These are phyloP conservation scores for Eilema depressum DNA, from an alignment of 2,888 invertebrate genomes.

Conservation along the genomic window DNA sequence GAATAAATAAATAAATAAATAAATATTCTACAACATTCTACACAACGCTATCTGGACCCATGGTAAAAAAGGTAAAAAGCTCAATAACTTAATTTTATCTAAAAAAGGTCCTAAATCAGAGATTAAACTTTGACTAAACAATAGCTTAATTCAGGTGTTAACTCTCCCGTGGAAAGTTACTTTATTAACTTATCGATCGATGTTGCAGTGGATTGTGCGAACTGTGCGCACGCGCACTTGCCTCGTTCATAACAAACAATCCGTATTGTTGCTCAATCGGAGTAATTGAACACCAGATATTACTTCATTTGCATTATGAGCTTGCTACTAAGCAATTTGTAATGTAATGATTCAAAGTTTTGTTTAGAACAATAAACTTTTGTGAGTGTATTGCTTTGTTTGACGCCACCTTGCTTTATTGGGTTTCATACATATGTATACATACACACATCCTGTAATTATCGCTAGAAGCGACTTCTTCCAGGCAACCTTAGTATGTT, in stretches of 20 bases:
- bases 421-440: background rate
- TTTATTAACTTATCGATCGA: conserved; percentile 27
- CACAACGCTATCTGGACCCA: no score
- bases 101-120: no score
- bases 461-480: no score
- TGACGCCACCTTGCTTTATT: background rate
- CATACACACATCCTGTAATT: no score
- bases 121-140: background rate
- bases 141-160: conserved; percentile 3
- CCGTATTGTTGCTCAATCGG: conserved; percentile 26
- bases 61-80: no score
- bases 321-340: conserved; percentile 9
- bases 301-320: conserved; percentile 11
- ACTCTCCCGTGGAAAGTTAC: conserved; percentile 16
- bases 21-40: no score
- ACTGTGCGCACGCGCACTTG: conserved; percentile 36
- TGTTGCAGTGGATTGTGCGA: conserved; percentile 22
- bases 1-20: no score
- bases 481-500: no score
- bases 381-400: background rate
- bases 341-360: background rate
- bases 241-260: conserved; percentile 25
- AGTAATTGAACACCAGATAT: conserved; percentile 5
- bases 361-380: background rate
- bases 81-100: no score